Evolutionary conservation across 2,113 vertebrate genomes (phyloP).

Genomic region (Cairina moschata): DNA sequence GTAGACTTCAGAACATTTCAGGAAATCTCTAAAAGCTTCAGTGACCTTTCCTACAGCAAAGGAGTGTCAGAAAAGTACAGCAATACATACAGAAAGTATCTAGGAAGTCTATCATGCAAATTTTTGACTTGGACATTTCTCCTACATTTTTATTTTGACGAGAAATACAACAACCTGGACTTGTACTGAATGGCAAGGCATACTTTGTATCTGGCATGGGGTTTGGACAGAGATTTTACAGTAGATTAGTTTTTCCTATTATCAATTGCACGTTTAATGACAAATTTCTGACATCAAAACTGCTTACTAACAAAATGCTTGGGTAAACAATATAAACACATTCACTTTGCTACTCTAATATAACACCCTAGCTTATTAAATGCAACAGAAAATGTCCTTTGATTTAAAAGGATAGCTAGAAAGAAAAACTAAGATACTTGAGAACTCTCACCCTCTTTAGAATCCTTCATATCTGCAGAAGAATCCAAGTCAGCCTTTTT

Average conservation of each 20-base stretch:
- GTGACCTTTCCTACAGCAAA: background rate
- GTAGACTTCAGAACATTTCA: background rate
- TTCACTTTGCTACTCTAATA: background rate
- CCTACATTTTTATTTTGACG: background rate
- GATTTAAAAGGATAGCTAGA: background rate
- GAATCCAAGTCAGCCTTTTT: slow-evolving; percentile 75
- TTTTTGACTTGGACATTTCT: background rate
- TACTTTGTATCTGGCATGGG: background rate
- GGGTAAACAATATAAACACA: background rate
- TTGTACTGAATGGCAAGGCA: background rate
- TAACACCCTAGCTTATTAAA: background rate
- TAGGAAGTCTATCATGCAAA: background rate
- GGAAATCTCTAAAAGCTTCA: background rate
- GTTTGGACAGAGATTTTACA: background rate
- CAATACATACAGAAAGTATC: background rate
- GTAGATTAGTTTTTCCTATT: background rate
- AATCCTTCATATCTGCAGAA: slow-evolving; percentile 88
- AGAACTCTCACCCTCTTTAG: slow-evolving; percentile 81
- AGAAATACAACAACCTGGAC: background rate
- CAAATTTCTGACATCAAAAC: background rate
- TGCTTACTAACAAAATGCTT: background rate
- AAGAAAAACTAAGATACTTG: background rate
- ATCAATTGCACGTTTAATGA: background rate
- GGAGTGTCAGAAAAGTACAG: background rate
- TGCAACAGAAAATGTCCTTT: background rate